A percentile compares a stretch with the other conserved stretches of the same genome.
phyloP scores from a whole-genome alignment of 2,888 invertebrate genomes.

The Ennomos fuscantarius region DNA sequence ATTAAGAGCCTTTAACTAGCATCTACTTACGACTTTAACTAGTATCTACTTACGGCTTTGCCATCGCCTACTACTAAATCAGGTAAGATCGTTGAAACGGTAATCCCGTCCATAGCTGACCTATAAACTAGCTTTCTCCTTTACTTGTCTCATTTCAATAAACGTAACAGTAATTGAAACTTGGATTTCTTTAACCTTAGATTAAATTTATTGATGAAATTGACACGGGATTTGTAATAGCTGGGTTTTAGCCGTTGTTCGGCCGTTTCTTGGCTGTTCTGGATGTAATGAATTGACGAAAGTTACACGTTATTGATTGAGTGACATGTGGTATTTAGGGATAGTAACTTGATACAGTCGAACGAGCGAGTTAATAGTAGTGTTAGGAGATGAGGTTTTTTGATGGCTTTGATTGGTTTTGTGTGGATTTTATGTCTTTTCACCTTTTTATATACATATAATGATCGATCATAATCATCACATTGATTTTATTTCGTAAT shows the following conservation, averaged over 20 bases:
- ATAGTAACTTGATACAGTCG: too few relatives aligned
- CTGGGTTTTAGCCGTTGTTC: neutral
- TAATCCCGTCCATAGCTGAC: slow-evolving; percentile 27
- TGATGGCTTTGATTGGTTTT: too few relatives aligned
- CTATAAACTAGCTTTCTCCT: slow-evolving; percentile 38
- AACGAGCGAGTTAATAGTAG: too few relatives aligned
- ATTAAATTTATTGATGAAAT: slow-evolving; percentile 26
- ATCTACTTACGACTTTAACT: too few relatives aligned
- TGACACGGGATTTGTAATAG: slow-evolving; percentile 19
- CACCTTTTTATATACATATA: too few relatives aligned
- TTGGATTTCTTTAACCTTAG: slow-evolving; percentile 21
- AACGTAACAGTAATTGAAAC: slow-evolving; percentile 25
- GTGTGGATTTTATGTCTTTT: too few relatives aligned
- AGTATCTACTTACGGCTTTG: neutral
- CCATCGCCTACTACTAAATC: slow-evolving; percentile 24
- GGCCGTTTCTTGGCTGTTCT: neutral
- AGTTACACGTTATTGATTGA: neutral
- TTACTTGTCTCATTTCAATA: slow-evolving; percentile 29
- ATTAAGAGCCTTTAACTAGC: too few relatives aligned
- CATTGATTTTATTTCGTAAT: too few relatives aligned
- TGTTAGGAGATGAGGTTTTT: too few relatives aligned
- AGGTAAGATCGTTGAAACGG: slow-evolving; percentile 24
- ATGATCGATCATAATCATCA: too few relatives aligned
- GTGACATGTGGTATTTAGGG: too few relatives aligned
- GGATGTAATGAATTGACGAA: slow-evolving; percentile 5